phyloP scores from a whole-genome alignment of 2,113 vertebrate genomes.

The Xiphias gladius region DNA sequence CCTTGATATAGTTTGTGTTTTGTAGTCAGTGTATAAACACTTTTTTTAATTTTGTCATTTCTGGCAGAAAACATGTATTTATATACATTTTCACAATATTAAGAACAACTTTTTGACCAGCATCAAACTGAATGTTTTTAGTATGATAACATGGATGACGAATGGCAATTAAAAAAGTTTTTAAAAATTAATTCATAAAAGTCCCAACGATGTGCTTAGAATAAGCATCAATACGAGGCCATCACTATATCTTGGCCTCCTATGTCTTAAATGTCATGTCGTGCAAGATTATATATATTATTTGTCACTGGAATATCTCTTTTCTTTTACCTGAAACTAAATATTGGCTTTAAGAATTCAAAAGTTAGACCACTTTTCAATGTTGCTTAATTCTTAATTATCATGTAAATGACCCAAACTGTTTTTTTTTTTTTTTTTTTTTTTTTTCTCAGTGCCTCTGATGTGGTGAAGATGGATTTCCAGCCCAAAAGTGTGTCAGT shows the following conservation, averaged over 20 bases:
- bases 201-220: neutral
- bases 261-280: neutral
- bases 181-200: neutral
- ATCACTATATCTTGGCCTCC: neutral
- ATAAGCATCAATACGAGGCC: too few species aligned
- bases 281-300: neutral
- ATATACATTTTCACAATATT: neutral
- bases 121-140: neutral
- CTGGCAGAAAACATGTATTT: too few species aligned
- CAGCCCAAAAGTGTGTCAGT: constrained; percentile 92
- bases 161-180: neutral
- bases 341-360: neutral
- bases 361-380: neutral
- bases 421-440: too few species aligned
- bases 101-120: neutral
- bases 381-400: neutral
- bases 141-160: neutral
- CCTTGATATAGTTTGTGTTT: neutral
- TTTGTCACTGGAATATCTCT: neutral
- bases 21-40: neutral
- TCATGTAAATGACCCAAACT: neutral
- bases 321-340: neutral
- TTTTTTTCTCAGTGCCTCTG: constrained; percentile 91
- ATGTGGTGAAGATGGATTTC: constrained; percentile 92
- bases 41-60: too few species aligned